Conservation (phyloP, 2,113 vertebrate genomes). For the Athene cunicularia region DNA sequence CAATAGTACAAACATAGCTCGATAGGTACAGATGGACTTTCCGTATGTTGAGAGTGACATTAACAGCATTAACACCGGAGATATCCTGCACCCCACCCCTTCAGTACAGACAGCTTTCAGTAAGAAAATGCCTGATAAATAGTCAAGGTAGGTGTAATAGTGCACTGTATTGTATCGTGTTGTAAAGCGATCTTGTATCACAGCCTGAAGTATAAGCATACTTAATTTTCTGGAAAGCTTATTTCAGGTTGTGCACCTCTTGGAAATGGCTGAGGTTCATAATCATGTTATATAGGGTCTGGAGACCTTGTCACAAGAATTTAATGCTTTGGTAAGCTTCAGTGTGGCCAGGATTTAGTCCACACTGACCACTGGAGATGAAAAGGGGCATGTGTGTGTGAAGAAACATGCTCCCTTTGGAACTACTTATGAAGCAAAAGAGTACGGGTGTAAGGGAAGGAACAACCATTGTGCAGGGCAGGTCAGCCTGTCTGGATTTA, state of each 20-base stretch:
- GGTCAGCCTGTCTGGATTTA: constrained; percentile 7
- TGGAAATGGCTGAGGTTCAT: background rate
- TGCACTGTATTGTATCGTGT: background rate
- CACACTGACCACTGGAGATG: background rate
- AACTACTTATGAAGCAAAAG: background rate
- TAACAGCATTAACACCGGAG: background rate
- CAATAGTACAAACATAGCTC: background rate
- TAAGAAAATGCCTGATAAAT: background rate
- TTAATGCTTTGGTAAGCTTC: background rate
- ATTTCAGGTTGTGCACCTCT: background rate
- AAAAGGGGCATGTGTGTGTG: background rate
- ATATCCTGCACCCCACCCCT: background rate
- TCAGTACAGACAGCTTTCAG: background rate
- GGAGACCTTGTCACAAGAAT: background rate
- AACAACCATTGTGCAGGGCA: constrained; percentile 8
- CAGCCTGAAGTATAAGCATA: background rate
- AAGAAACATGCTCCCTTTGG: background rate
- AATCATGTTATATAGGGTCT: background rate
- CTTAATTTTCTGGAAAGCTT: background rate
- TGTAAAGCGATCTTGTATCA: background rate
- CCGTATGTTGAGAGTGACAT: background rate
- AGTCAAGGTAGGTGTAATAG: background rate
- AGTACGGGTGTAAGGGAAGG: constrained; percentile 1
- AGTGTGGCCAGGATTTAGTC: background rate
- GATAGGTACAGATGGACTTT: constrained; percentile 2